Conservation (phyloP, 2,888 invertebrate species). For the Mimas tiliae region DNA sequence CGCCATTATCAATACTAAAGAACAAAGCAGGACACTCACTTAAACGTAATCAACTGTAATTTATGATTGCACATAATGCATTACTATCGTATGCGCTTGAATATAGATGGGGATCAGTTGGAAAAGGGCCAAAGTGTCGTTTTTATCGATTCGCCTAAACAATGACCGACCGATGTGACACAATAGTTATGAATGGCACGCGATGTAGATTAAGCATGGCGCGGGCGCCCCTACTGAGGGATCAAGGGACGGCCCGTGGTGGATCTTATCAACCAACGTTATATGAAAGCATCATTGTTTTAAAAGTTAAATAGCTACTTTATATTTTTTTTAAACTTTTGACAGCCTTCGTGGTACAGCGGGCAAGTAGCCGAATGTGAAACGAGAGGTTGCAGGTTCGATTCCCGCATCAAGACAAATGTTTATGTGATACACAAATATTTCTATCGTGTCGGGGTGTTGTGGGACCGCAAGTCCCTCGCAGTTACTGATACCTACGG, state of each 20-base stretch:
- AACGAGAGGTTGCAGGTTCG: no score
- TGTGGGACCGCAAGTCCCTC: no score
- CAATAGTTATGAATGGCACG: constrained; percentile 78
- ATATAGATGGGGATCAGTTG: constrained; percentile 49
- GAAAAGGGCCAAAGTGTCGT: constrained; percentile 73
- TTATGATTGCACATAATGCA: constrained; percentile 5
- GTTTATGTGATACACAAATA: no score
- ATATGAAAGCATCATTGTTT: constrained; percentile 25
- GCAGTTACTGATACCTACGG: no score
- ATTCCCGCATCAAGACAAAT: no score
- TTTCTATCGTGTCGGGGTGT: no score
- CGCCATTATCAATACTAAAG: not conserved
- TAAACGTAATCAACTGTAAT: constrained; percentile 7
- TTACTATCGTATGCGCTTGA: constrained; percentile 33
- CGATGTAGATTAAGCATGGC: constrained; percentile 82
- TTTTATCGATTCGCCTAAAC: constrained; percentile 79
- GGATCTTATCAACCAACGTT: constrained; percentile 42
- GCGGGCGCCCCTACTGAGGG: constrained; percentile 54
- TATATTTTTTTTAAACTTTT: not conserved
- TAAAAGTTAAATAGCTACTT: constrained; percentile 10
- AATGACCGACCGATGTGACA: constrained; percentile 70
- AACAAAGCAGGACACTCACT: not conserved
- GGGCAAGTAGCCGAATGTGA: no score
- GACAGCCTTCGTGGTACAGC: no score
- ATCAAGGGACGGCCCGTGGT: constrained; percentile 34